These are phyloP conservation scores for Acleris cristana DNA, from an alignment of 2,888 invertebrate species.

Conservation along the genomic window DNA sequence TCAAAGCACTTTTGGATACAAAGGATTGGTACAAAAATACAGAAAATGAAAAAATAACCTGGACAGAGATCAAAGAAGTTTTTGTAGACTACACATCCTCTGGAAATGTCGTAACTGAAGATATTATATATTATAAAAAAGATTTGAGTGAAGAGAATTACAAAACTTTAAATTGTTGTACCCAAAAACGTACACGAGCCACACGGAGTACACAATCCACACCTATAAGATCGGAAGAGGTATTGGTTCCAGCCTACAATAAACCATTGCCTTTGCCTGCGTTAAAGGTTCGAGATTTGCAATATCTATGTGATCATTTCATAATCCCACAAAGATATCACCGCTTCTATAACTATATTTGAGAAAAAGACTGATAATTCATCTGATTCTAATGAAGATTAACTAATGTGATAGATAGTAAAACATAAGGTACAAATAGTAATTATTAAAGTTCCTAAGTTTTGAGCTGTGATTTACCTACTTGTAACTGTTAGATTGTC, in stretches of 20 bases:
- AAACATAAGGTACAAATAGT: not conserved
- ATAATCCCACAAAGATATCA: not conserved
- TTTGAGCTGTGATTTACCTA: not conserved
- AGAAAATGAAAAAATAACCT: too few relatives aligned
- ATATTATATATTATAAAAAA: too few relatives aligned
- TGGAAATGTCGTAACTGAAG: too few relatives aligned
- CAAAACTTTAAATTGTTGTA: not conserved
- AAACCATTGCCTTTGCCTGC: too few relatives aligned
- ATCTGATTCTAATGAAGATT: not conserved
- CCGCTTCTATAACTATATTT: not conserved
- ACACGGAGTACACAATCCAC: too few relatives aligned
- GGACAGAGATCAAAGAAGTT: too few relatives aligned
- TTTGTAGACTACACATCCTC: too few relatives aligned
- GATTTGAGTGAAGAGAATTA: slow-evolving; percentile 6
- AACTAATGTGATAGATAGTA: not conserved
- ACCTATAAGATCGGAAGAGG: too few relatives aligned
- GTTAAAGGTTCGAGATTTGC: not conserved
- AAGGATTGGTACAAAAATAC: too few relatives aligned
- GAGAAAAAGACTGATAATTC: not conserved
- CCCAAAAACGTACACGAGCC: too few relatives aligned
- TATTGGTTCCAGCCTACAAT: too few relatives aligned
- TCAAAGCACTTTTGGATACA: too few relatives aligned
- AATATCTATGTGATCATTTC: not conserved
- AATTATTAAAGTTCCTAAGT: not conserved
- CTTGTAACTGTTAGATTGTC: not conserved